Conservation (phyloP, 2,113 vertebrate genomes). For the Cyanoderma ruficeps region DNA sequence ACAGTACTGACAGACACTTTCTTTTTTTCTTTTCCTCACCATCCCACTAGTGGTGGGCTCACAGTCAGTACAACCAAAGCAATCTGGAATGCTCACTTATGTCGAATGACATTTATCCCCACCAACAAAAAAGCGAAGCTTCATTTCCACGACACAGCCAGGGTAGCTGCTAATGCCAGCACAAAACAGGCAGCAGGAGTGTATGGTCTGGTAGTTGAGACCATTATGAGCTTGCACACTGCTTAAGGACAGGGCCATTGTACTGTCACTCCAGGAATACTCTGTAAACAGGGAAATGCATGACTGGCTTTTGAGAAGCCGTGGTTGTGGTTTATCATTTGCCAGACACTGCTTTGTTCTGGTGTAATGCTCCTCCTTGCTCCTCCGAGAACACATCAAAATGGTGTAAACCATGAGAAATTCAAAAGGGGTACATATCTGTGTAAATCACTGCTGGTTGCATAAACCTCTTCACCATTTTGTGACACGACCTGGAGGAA, state of each 20-base stretch:
- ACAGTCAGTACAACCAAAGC: not conserved
- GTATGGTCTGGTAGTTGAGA: not conserved
- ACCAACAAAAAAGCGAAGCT: not conserved
- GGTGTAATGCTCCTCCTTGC: not conserved
- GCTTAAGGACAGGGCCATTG: not conserved
- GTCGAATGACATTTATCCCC: not conserved
- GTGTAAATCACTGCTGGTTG: not conserved
- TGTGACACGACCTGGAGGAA: not conserved
- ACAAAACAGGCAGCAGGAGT: conserved; percentile 1
- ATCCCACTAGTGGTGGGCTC: not conserved
- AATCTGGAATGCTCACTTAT: not conserved
- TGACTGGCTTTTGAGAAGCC: not conserved
- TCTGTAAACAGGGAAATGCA: conserved; percentile 17
- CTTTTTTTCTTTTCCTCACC: not conserved
- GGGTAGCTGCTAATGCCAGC: not conserved
- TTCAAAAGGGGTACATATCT: not conserved
- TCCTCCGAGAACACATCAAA: not conserved
- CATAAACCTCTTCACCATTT: not conserved
- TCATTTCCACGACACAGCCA: not conserved
- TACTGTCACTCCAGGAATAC: not conserved
- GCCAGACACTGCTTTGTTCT: not conserved
- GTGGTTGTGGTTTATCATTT: not conserved
- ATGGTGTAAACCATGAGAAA: not conserved
- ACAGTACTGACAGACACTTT: not conserved
- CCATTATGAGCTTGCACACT: not conserved